A percentile compares a stretch with the other conserved stretches of the same genome.
phyloP scores from a whole-genome alignment of 92 coral and sea anemone species.

The Parazoanthus darwini region DNA sequence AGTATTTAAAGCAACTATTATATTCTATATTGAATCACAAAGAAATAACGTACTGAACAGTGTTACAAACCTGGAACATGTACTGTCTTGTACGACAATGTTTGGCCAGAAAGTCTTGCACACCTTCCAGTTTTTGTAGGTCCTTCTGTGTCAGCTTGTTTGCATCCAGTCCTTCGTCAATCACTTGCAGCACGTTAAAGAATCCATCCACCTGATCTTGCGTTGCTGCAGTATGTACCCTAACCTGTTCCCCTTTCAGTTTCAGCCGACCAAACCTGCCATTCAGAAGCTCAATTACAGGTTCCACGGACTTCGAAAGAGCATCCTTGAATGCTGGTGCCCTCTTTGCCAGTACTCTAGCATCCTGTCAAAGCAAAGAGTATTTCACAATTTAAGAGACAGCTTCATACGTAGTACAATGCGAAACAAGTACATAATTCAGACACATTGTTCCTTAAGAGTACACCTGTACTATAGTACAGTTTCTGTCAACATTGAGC shows the following conservation, averaged over 20 bases:
- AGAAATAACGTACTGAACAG: neutral
- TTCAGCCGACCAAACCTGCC: conserved; percentile 22
- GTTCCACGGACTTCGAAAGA: neutral
- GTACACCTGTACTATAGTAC: neutral
- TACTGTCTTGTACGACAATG: conserved; percentile 12
- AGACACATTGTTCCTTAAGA: neutral
- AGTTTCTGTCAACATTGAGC: neutral
- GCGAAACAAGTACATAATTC: conserved; percentile 13
- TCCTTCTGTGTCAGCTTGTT: neutral
- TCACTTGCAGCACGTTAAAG: neutral
- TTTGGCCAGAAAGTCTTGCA: neutral
- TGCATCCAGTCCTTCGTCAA: conserved; percentile 17
- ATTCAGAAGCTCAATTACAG: conserved; percentile 11
- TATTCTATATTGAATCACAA: neutral
- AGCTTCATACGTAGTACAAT: neutral
- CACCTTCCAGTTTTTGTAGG: neutral
- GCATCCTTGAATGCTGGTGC: conserved; percentile 16
- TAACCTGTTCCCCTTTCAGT: conserved; percentile 14
- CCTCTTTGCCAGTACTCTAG: conserved; percentile 23
- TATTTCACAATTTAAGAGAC: neutral
- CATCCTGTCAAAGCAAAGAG: neutral
- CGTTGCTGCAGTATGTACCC: conserved; percentile 15
- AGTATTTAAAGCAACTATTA: neutral
- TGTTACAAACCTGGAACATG: conserved; percentile 24
- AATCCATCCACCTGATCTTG: neutral